These are phyloP conservation scores for Cyphomyrus discorhynchus DNA, from an alignment of 2,113 vertebrate genomes.

Conservation along the genomic window DNA sequence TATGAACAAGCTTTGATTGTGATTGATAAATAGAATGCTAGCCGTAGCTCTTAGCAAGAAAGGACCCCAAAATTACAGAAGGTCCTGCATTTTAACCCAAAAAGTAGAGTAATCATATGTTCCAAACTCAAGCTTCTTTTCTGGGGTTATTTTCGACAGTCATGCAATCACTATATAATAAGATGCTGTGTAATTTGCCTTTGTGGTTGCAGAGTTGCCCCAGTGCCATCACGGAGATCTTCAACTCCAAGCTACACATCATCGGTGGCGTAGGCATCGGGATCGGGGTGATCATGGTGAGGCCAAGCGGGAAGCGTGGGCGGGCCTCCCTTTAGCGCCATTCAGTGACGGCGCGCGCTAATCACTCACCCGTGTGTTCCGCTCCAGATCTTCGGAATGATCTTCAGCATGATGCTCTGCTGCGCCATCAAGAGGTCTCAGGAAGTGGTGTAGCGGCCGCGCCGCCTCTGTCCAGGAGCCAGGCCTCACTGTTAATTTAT, in stretches of 20 bases:
- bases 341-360: not conserved
- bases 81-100: not conserved
- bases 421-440: constrained; percentile 83
- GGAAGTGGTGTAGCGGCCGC: constrained; percentile 75
- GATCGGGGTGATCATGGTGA: constrained; percentile 81
- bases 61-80: not conserved
- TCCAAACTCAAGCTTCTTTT: not conserved
- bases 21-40: not conserved
- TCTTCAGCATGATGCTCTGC: constrained; percentile 91
- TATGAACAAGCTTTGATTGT: not conserved
- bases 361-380: not conserved
- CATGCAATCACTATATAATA: not conserved
- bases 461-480: not conserved
- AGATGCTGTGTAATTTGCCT: not conserved
- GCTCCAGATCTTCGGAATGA: constrained; percentile 85
- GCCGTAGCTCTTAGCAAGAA: not conserved
- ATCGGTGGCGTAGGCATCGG: constrained; percentile 78
- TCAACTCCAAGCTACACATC: constrained; percentile 77
- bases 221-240: constrained; percentile 68
- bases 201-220: constrained; percentile 64
- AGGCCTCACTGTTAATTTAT: constrained; percentile 54
- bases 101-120: not conserved
- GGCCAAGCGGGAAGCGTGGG: constrained; percentile 8
- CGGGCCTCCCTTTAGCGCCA: not conserved
- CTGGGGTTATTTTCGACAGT: not conserved